These are phyloP conservation scores for Hoplostethus mediterraneus DNA, from an alignment of 2,797 vertebrate genomes.

Conservation along the genomic window DNA sequence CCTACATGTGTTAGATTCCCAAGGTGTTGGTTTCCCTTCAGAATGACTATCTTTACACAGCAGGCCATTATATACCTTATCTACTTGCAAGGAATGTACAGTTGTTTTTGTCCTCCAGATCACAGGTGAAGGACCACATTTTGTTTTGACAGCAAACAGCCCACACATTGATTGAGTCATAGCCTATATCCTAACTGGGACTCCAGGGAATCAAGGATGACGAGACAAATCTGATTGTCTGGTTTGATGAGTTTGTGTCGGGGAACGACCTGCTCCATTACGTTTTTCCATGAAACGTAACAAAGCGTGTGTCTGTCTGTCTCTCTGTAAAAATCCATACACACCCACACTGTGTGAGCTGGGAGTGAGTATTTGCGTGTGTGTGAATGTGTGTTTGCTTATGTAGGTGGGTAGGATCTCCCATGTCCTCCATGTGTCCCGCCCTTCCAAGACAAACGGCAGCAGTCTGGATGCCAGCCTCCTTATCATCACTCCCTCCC, in stretches of 20 bases:
- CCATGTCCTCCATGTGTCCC: conserved; percentile 10
- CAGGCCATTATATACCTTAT: not conserved
- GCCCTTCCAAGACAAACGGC: conserved; percentile 52
- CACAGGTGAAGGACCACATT: not conserved
- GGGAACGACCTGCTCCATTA: not conserved
- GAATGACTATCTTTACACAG: not conserved
- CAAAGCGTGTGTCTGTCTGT: conserved; percentile 12
- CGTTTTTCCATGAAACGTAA: not conserved
- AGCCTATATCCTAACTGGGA: conserved; percentile 17
- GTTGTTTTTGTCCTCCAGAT: conserved; percentile 3
- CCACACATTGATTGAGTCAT: conserved; percentile 25
- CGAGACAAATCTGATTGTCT: conserved; percentile 12
- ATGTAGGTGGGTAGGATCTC: conserved; percentile 32
- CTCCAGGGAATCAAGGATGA: conserved; percentile 7
- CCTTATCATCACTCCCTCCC: conserved; percentile 20
- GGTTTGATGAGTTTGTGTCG: conserved; percentile 34
- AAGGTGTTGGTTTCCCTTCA: not conserved
- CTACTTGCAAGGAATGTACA: not conserved
- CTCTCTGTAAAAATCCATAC: conserved; percentile 14
- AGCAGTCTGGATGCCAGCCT: conserved; percentile 28
- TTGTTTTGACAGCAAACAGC: conserved; percentile 5
- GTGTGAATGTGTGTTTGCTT: conserved; percentile 23
- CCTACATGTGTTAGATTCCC: not conserved
- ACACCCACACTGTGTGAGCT: conserved; percentile 11
- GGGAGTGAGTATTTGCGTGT: conserved; percentile 5